Evolutionary conservation across 2,888 invertebrate species (phyloP).

Genomic region (Troides aeacus): DNA sequence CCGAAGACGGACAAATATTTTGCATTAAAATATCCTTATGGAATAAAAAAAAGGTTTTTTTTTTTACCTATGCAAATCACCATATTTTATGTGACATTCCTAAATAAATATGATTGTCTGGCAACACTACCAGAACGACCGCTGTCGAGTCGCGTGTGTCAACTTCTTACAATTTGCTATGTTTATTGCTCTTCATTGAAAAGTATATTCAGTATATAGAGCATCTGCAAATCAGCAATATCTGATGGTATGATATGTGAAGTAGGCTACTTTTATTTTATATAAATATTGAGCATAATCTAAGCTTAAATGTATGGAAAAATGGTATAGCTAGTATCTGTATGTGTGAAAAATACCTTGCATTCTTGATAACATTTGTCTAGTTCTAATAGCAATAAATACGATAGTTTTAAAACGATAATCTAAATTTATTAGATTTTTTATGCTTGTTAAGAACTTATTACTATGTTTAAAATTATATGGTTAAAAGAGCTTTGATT

Average conservation of each 20-base stretch:
- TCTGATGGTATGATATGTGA: too few species aligned
- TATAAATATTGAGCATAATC: too few species aligned
- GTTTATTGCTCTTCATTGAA: slow-evolving; percentile 57
- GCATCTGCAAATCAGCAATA: slow-evolving; percentile 13
- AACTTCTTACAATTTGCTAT: slow-evolving; percentile 54
- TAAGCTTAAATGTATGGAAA: neutral
- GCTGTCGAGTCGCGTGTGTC: slow-evolving; percentile 40
- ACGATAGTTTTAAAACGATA: neutral
- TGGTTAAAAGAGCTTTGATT: slow-evolving; percentile 6
- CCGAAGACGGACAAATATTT: too few species aligned
- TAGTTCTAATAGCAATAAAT: neutral
- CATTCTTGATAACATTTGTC: neutral
- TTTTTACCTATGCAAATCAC: neutral
- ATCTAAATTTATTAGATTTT: neutral
- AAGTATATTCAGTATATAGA: slow-evolving; percentile 36
- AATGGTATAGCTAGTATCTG: neutral
- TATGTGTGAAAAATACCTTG: neutral
- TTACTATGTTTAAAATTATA: too few species aligned
- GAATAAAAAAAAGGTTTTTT: too few species aligned
- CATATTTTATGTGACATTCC: slow-evolving; percentile 9
- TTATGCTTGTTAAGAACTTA: too few species aligned
- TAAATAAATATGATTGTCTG: slow-evolving; percentile 5
- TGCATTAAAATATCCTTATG: too few species aligned
- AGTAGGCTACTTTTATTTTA: too few species aligned
- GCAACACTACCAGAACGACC: slow-evolving; percentile 23